Evolutionary conservation across 2,888 invertebrate genomes (phyloP).

Genomic region (Tipula vernalis): DNA sequence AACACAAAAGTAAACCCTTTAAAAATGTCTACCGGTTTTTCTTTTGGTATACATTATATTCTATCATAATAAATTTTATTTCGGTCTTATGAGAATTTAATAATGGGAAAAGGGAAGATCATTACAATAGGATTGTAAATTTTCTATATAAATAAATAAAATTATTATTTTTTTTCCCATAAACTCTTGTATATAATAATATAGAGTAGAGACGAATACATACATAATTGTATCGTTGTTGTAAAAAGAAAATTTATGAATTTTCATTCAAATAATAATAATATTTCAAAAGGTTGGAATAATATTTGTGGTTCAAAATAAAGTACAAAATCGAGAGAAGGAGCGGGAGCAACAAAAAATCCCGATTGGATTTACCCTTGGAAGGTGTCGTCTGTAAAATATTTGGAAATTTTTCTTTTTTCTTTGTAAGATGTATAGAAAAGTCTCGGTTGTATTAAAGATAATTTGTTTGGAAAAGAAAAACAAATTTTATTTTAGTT

Average conservation of each 20-base stretch:
- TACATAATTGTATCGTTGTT: too few species aligned
- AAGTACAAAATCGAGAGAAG: neutral
- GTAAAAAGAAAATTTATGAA: neutral
- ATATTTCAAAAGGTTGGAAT: neutral
- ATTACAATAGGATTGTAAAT: neutral
- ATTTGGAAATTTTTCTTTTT: neutral
- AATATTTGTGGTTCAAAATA: neutral
- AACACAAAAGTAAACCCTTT: neutral
- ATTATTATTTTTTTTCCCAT: neutral
- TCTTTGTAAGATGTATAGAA: neutral
- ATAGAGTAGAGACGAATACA: too few species aligned
- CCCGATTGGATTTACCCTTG: neutral
- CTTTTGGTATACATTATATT: neutral
- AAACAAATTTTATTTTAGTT: neutral
- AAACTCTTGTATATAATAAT: neutral
- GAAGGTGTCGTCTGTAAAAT: neutral
- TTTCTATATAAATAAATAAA: neutral
- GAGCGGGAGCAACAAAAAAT: neutral
- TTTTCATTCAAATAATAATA: neutral
- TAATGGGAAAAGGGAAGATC: neutral
- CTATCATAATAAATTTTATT: neutral
- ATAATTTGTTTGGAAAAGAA: neutral
- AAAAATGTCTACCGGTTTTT: neutral
- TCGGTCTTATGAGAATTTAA: neutral
- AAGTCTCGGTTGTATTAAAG: neutral